phyloP scores from a whole-genome alignment of 1,140 invertebrate species.

The Lysiphlebus fabarum region DNA sequence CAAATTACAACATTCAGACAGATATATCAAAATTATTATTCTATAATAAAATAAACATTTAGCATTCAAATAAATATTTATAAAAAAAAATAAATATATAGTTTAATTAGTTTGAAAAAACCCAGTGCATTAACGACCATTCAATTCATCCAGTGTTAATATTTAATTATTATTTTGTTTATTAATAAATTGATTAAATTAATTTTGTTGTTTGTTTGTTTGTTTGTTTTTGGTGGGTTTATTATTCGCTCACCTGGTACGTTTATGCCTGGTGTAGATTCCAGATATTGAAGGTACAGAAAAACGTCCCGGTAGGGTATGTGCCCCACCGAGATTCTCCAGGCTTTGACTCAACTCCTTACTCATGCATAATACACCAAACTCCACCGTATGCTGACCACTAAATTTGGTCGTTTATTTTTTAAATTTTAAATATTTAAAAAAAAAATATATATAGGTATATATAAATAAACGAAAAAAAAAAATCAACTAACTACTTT shows the following conservation, averaged over 20 bases:
- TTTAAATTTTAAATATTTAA: not conserved
- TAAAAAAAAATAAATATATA: too few species aligned
- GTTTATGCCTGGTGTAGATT: constrained; percentile 60
- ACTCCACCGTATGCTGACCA: constrained; percentile 58
- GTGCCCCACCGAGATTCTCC: constrained; percentile 58
- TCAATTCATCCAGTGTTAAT: too few species aligned
- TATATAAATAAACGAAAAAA: not conserved
- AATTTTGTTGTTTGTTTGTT: constrained; percentile 25
- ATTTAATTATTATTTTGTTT: too few species aligned
- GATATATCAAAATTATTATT: too few species aligned
- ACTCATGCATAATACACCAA: constrained; percentile 58
- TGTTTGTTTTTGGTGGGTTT: constrained; percentile 21
- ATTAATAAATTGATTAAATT: not conserved
- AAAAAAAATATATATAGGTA: not conserved
- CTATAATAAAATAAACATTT: too few species aligned
- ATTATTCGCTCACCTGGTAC: constrained; percentile 57
- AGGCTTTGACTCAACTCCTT: constrained; percentile 60
- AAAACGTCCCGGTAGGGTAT: constrained; percentile 57
- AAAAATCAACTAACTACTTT: too few species aligned
- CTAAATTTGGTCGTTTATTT: constrained; percentile 33
- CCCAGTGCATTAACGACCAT: constrained; percentile 2
- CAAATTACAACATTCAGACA: too few species aligned
- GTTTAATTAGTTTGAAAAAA: not conserved
- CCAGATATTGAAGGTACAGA: constrained; percentile 57
- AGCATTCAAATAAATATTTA: too few species aligned